These are phyloP conservation scores for Ataeniobius toweri DNA, from an alignment of 2,797 vertebrate genomes.

Conservation along the genomic window DNA sequence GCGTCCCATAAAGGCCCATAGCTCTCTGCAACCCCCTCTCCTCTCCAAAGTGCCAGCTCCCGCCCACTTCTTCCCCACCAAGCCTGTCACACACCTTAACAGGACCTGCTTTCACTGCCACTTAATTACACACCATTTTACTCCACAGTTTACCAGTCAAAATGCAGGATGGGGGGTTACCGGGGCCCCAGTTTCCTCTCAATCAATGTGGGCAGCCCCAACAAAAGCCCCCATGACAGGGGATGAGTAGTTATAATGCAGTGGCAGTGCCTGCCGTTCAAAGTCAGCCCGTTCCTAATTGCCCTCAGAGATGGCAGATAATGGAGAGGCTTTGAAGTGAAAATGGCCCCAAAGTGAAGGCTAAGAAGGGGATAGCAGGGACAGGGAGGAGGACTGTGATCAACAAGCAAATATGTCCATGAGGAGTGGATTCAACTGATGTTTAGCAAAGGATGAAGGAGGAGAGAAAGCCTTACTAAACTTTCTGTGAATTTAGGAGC, in stretches of 20 bases:
- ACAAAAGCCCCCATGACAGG: conserved; percentile 86
- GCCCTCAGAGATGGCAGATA: conserved; percentile 92
- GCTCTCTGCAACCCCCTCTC: conserved; percentile 12
- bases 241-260: conserved; percentile 89
- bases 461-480: neutral
- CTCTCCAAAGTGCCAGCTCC: conserved; percentile 66
- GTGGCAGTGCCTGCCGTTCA: conserved; percentile 86
- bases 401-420: conserved; percentile 3
- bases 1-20: conserved; percentile 26
- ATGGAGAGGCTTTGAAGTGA: conserved; percentile 90
- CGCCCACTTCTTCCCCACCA: conserved; percentile 51
- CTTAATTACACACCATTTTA: conserved; percentile 93
- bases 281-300: conserved; percentile 92
- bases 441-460: conserved; percentile 59
- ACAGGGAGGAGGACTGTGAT: conserved; percentile 28
- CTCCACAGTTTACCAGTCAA: conserved; percentile 90
- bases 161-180: conserved; percentile 52
- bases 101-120: conserved; percentile 92
- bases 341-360: conserved; percentile 87
- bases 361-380: conserved; percentile 52
- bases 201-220: conserved; percentile 84
- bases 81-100: conserved; percentile 83
- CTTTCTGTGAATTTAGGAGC: conserved; percentile 48
- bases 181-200: conserved; percentile 82
- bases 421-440: conserved; percentile 76